A percentile compares a stretch with the other conserved stretches of the same genome.
phyloP scores from a whole-genome alignment of 2,888 invertebrate genomes.

The Andrena hattorfiana region DNA sequence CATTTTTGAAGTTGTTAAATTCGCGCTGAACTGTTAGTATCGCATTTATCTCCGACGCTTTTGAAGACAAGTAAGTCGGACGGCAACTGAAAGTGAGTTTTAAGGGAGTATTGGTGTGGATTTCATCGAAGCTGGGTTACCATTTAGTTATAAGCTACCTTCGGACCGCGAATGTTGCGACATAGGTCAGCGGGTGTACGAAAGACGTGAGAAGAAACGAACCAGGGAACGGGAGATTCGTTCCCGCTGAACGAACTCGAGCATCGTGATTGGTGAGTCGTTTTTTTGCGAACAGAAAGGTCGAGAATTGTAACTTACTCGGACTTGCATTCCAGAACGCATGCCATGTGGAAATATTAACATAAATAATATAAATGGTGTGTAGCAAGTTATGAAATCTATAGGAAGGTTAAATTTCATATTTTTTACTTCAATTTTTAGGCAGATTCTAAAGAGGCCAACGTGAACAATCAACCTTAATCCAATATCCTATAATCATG shows the following conservation, averaged over 20 bases:
- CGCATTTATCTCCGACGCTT: not conserved
- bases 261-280: conserved; percentile 62
- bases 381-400: too few relatives aligned
- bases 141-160: conserved; percentile 20
- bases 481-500: conserved; percentile 24
- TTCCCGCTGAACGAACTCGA: conserved; percentile 59
- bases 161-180: conserved; percentile 47
- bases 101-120: not conserved
- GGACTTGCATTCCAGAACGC: not conserved
- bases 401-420: not conserved
- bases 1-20: too few relatives aligned
- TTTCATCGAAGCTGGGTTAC: conserved; percentile 32
- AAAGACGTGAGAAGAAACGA: conserved; percentile 74
- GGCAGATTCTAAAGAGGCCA: not conserved
- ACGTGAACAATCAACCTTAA: conserved; percentile 27
- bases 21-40: not conserved
- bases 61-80: not conserved
- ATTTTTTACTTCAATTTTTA: conserved; percentile 1
- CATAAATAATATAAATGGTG: too few relatives aligned
- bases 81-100: not conserved
- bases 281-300: conserved; percentile 62
- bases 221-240: conserved; percentile 62
- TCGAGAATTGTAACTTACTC: conserved; percentile 59
- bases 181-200: conserved; percentile 71
- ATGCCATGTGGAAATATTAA: not conserved